Base-by-base conservation (phyloP, 2,113 vertebrate species). In the Sorex araneus region DNA sequence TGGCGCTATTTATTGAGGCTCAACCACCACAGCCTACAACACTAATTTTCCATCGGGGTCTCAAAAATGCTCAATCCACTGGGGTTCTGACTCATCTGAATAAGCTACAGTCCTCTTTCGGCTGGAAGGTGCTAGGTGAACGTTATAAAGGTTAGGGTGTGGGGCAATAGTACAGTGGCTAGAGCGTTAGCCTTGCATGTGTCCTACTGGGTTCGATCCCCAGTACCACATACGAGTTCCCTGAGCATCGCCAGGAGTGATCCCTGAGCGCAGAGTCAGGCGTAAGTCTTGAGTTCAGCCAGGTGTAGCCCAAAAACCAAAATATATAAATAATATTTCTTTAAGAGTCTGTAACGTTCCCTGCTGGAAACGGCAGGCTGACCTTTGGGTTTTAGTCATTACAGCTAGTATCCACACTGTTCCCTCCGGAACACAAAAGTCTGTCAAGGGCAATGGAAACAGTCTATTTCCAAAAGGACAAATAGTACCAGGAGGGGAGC, bases 1-100 rank as follows among this genome's bases (percentile, higher is more conserved):
- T 95, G 95, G 94, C 85, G 64, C 87, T 94, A 77, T 86, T 87
- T 75, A 79, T 34, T 43, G 93, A 91, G 43, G 81, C 82, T 94
- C 93, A 85, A 36, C 32, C 75, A 73, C 7, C 63, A 6, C 40
- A 25, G 19, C 19, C 54, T 21, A 64, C 43, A 57, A 40, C 67
- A 63, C 12, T 40, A 28, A 63, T 47, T 70, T 73, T 71, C 54
- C 36, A 30, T 82, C 63, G 50, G n/a, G 50, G 43, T 50, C 40
- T 87, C 57, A 63, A 83, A 82, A 88, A 84, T n/a, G 32, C 18
- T 19, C 40, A 74, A 71, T 36, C 57, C 63, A 40, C 0, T 5
- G 27, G 60, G 15, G 75, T 73, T 90, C 1, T 69, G 69, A 74
- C 54, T 80, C 54, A 73, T 67, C 47, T 74, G 73, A 84, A 74